Evolutionary conservation across 2,888 invertebrate species (phyloP).

Genomic region (Boloria euphrosyne): DNA sequence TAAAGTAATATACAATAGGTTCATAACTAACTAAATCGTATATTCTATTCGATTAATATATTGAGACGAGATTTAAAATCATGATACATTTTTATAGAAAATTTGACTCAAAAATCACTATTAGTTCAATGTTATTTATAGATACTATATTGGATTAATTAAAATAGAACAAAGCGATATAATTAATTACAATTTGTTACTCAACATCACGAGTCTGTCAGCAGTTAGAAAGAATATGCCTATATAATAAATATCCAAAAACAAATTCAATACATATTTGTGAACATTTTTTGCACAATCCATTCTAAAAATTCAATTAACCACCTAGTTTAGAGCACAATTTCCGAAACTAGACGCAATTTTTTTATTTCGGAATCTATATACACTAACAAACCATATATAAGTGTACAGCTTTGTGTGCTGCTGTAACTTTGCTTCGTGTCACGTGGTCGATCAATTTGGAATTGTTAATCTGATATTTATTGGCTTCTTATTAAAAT

Average conservation of each 20-base stretch:
- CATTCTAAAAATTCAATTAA: slow-evolving; percentile 14
- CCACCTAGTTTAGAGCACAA: slow-evolving; percentile 28
- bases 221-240: too few relatives aligned
- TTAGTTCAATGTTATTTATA: too few relatives aligned
- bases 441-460: slow-evolving; percentile 75
- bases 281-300: slow-evolving; percentile 5
- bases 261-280: neutral
- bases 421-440: slow-evolving; percentile 64
- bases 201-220: too few relatives aligned
- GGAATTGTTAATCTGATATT: slow-evolving; percentile 72
- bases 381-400: slow-evolving; percentile 81
- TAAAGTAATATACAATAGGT: too few relatives aligned
- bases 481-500: slow-evolving; percentile 65
- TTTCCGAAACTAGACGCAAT: slow-evolving; percentile 31
- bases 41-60: too few relatives aligned
- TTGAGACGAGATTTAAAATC: too few relatives aligned
- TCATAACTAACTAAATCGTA: too few relatives aligned
- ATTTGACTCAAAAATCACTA: too few relatives aligned
- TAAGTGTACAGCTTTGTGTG: slow-evolving; percentile 68
- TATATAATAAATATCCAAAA: neutral
- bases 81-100: too few relatives aligned
- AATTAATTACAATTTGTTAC: too few relatives aligned
- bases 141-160: too few relatives aligned
- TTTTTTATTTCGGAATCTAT: slow-evolving; percentile 50
- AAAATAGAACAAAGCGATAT: too few relatives aligned